Conservation (phyloP, 2,888 invertebrate genomes). For the Ophioninae sp. region DNA sequence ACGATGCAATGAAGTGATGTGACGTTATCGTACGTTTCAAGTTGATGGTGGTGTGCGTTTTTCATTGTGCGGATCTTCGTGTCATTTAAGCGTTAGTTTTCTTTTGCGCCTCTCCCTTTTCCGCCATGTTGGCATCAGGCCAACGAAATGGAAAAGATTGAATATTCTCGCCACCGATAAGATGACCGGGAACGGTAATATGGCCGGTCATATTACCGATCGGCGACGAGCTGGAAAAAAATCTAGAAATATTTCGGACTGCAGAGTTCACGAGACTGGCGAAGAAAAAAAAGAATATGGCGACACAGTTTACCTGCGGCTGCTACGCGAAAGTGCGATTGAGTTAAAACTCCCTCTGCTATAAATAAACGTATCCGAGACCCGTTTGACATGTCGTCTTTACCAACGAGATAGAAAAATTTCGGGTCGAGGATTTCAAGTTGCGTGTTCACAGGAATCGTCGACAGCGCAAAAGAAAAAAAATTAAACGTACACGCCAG, state of each 20-base stretch:
- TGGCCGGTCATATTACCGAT: not conserved
- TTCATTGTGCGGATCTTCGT: too few species aligned
- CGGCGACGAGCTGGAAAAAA: not conserved
- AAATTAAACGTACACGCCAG: not conserved
- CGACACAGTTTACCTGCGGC: constrained; percentile 46
- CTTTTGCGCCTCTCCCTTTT: too few species aligned
- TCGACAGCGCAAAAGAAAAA: not conserved
- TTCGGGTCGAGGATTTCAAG: not conserved
- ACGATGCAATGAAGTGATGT: too few species aligned
- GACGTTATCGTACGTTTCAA: too few species aligned
- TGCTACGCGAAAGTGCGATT: constrained; percentile 41
- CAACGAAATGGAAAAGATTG: too few species aligned
- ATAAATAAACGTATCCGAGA: constrained; percentile 23
- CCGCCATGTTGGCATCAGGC: too few species aligned
- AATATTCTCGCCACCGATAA: not conserved
- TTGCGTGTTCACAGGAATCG: constrained; percentile 3
- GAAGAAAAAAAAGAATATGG: constrained; percentile 47
- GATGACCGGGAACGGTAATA: not conserved
- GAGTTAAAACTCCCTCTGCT: constrained; percentile 34
- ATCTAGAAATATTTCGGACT: constrained; percentile 27
- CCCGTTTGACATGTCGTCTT: constrained; percentile 35
- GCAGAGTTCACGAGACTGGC: constrained; percentile 9
- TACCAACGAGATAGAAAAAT: constrained; percentile 26
- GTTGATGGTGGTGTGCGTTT: too few species aligned
- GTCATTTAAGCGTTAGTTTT: too few species aligned